phyloP scores from a whole-genome alignment of 1,140 invertebrate genomes.

The Zaprionus ornatus region DNA sequence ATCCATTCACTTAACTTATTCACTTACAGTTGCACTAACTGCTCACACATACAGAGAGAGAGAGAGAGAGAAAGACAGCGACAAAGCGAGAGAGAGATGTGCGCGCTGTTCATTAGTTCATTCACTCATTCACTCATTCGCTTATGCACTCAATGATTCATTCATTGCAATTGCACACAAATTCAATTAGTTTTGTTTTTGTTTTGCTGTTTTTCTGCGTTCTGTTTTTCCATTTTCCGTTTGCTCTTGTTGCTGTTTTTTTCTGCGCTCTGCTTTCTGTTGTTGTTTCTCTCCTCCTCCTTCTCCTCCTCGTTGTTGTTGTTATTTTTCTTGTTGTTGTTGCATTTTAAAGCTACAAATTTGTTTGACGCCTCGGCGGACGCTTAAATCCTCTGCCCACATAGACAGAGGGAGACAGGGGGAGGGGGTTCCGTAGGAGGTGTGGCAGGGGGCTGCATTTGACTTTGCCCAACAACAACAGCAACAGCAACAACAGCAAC shows the following conservation, averaged over 20 bases:
- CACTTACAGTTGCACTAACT: background rate
- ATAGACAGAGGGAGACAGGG: background rate
- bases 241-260: constrained; percentile 5
- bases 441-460: constrained; percentile 20
- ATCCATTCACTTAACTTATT: background rate
- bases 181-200: constrained; percentile 54
- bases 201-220: background rate
- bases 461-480: constrained; percentile 48
- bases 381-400: constrained; percentile 51
- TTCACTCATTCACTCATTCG: constrained; percentile 15
- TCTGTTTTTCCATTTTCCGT: background rate
- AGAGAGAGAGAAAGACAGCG: background rate
- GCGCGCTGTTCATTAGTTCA: constrained; percentile 5
- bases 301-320: background rate
- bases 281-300: background rate
- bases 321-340: background rate
- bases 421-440: background rate
- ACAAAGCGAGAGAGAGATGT: too few species aligned
- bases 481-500: constrained; percentile 24
- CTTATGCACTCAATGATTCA: constrained; percentile 35
- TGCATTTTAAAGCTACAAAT: constrained; percentile 68
- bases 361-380: constrained; percentile 67
- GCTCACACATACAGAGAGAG: background rate
- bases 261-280: background rate
- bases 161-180: constrained; percentile 37